Evolutionary conservation across 1,140 invertebrate species (phyloP).

Genomic region (Leptoteleia sp.): DNA sequence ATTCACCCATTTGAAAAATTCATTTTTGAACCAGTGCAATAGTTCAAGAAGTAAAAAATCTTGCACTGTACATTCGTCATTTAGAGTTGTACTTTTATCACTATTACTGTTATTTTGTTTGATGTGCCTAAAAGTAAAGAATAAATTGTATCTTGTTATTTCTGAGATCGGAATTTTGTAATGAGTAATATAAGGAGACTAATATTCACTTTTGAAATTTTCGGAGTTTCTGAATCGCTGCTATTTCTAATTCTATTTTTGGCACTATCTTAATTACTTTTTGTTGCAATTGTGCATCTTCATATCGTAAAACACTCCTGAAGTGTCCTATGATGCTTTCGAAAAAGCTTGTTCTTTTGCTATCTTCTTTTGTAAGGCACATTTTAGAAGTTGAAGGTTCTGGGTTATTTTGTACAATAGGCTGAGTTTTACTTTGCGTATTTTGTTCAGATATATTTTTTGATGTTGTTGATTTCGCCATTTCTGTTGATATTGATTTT

Average conservation of each 20-base stretch:
- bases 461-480: neutral
- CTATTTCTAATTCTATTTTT: constrained; percentile 82
- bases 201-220: constrained; percentile 81
- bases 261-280: constrained; percentile 84
- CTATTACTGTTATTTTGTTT: constrained; percentile 55
- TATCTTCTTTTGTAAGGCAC: neutral
- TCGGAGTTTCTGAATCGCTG: constrained; percentile 84
- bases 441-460: neutral
- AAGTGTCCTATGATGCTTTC: constrained; percentile 82
- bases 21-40: constrained; percentile 93
- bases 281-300: constrained; percentile 83
- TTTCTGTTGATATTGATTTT: neutral
- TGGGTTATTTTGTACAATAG: constrained; percentile 1
- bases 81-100: constrained; percentile 65
- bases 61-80: constrained; percentile 83
- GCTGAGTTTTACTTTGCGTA: constrained; percentile 5
- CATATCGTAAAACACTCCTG: constrained; percentile 84
- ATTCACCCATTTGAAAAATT: constrained; percentile 96
- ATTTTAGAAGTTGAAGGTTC: constrained; percentile 14
- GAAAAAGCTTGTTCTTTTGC: constrained; percentile 80
- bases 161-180: neutral
- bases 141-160: neutral
- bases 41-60: constrained; percentile 91
- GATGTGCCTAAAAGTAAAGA: constrained; percentile 57
- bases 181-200: neutral